Percentiles rank a stretch among this genome's conserved stretches.
Conservation (phyloP, 2,797 vertebrate species). For the Chelon labrosus region DNA sequence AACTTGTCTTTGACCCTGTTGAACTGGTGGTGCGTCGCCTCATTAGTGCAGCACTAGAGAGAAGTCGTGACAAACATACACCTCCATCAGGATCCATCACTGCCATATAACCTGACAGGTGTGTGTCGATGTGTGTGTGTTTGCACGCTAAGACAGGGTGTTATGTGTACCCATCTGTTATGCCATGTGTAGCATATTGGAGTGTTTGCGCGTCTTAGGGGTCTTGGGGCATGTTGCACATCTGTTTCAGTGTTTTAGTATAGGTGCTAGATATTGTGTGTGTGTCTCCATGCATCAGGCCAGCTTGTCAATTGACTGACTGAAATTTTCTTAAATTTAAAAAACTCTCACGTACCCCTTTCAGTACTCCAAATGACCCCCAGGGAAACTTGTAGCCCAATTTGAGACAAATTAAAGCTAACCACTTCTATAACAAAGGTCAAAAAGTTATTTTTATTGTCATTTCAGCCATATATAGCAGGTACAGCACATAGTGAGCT, state of each 20-base stretch:
- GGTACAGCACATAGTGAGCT: too few species aligned
- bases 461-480: too few species aligned
- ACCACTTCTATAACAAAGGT: too few species aligned
- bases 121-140: slow-evolving; percentile 27
- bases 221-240: slow-evolving; percentile 4
- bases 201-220: not conserved
- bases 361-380: too few species aligned
- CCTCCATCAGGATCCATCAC: slow-evolving; percentile 44
- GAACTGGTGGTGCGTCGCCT: slow-evolving; percentile 47
- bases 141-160: not conserved
- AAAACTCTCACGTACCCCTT: too few species aligned
- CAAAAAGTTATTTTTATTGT: too few species aligned
- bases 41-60: slow-evolving; percentile 45
- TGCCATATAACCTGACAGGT: slow-evolving; percentile 31
- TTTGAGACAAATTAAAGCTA: too few species aligned
- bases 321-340: too few species aligned
- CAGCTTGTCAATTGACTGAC: too few species aligned
- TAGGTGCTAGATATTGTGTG: not conserved
- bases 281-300: not conserved
- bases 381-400: too few species aligned
- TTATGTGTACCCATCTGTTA: slow-evolving; percentile 12
- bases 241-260: slow-evolving; percentile 15
- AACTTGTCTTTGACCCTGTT: slow-evolving; percentile 46
- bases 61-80: slow-evolving; percentile 49
- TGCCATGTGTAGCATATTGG: not conserved